Evolutionary conservation across 2,113 vertebrate species (phyloP), one percentile per base, ranked within the genome.

Genomic region (Taurulus bubalis): DNA sequence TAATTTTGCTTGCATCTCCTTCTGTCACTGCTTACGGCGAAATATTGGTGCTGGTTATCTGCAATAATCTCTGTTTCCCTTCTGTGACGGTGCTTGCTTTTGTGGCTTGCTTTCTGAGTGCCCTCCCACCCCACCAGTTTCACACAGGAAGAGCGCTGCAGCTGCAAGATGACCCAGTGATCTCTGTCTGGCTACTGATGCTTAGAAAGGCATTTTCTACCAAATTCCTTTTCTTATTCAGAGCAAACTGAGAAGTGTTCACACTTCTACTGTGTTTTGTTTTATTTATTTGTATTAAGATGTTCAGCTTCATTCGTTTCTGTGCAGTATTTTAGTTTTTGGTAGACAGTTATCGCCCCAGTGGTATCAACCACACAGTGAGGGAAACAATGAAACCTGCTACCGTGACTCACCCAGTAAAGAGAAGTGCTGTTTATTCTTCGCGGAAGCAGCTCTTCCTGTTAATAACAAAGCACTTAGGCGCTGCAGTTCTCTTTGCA

Each of bases 81-180:
- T 83, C 53, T 62, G 70, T 77, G 73, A 16, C 49, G 1, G 20
- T 14, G 34, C 18, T 34, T 90, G 73, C 75, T 80, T 84, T 71
- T 36, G 55, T 56, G 58, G 36, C 72, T 59, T 67, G 34, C 34
- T 79, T 65, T 86, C 72, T 68, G 30, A n/a, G n/a, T n/a, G n/a
- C n/a, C n/a, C n/a, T n/a, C n/a, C 51, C 51, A 22, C 51, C 53
- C 9, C 58, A 58, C 32, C 15, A 62, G 42, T 45, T 76, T 85
- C 72, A 64, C 78, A 86, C 91, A 93, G 93, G 93, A 93, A 94
- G 76, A 63, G 80, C 59, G 28, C 51, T 65, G 51, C 93, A 94
- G 93, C 91, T 94, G 92, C 82, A 60, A 51, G 67, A 72, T 92
- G 93, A 94, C 93, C 93, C 88, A 85, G 8, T 83, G 88, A 87